Evolutionary conservation across 1,140 invertebrate species (phyloP).

Genomic region (Hylyphantes graminicola): DNA sequence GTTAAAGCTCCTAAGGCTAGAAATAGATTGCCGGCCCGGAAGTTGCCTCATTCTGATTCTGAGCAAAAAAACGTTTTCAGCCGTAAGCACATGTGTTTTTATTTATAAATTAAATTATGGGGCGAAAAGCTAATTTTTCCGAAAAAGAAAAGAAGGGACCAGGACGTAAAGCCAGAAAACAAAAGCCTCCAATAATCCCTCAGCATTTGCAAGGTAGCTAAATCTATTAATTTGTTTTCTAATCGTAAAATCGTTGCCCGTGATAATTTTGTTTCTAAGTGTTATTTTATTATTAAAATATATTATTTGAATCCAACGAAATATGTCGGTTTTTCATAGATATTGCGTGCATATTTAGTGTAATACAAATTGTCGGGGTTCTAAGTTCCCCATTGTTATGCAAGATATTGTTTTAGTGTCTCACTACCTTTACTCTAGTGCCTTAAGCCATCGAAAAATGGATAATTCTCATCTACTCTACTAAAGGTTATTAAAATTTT

Average conservation of each 20-base stretch:
- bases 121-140: slow-evolving; percentile 84
- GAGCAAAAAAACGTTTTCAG: no score
- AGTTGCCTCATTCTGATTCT: no score
- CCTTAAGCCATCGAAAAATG: no score
- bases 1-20: no score
- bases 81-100: no score
- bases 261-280: not conserved
- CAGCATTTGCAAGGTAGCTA: slow-evolving; percentile 70
- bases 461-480: no score
- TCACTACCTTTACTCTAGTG: no score
- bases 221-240: not conserved
- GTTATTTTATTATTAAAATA: not conserved
- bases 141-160: slow-evolving; percentile 81
- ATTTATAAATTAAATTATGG: slow-evolving; percentile 73
- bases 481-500: no score
- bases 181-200: slow-evolving; percentile 80
- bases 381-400: no score
- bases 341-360: not conserved
- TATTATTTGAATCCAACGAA: not conserved
- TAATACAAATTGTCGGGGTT: no score
- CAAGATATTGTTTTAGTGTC: no score
- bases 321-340: not conserved
- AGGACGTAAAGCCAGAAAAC: slow-evolving; percentile 86
- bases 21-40: no score
- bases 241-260: not conserved